Base-by-base conservation (phyloP, 2,797 vertebrate genomes). In the Oceanodroma leucorhoa region DNA sequence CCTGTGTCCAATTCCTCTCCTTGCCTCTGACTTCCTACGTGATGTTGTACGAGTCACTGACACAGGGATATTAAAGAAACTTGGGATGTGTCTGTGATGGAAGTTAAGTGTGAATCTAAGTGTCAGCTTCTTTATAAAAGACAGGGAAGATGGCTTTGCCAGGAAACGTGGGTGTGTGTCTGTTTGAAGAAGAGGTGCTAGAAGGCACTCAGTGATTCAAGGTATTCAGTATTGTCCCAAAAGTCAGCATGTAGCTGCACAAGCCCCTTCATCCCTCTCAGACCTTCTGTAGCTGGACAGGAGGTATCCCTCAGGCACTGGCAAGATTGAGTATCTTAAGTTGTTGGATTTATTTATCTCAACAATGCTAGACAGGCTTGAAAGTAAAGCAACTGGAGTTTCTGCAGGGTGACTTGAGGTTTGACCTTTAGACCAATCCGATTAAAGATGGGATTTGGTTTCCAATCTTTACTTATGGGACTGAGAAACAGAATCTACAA, bases 371-470 rank as follows among this genome's bases (percentile, higher is more conserved):
- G 3, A n/a, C 38, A 62, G 54, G 9, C 48, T 78, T 82, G 51
- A 41, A 20, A 83, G 62, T 43, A 72, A 79, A 87, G 62, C 15
- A 41, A 79, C n/a, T 27, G 41, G 13, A 73, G 10, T 82, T 92
- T 87, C 66, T 89, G 30, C 71, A 73, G 43, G 20, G 24, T 76
- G 54, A 69, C 66, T 69, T 79, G 40, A 84, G 17, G 36, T 76
- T 73, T 91, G 83, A 85, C 30, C 46, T 87, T 92, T 73, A 70
- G 64, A 73, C 67, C 66, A 77, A 62, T 83, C 15, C 87, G 85
- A 55, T 92, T 89, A 94, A 83, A 90, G 46, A 62, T 40, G 40
- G 7, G 58, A 82, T 89, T 93, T 89, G 46, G 4, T 84, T 94
- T 90, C 62, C 27, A 72, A 12, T 72, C 80, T 93, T 94, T 81